Base-by-base conservation (phyloP, 2,888 invertebrate genomes). In the Eristalis intricaria region DNA sequence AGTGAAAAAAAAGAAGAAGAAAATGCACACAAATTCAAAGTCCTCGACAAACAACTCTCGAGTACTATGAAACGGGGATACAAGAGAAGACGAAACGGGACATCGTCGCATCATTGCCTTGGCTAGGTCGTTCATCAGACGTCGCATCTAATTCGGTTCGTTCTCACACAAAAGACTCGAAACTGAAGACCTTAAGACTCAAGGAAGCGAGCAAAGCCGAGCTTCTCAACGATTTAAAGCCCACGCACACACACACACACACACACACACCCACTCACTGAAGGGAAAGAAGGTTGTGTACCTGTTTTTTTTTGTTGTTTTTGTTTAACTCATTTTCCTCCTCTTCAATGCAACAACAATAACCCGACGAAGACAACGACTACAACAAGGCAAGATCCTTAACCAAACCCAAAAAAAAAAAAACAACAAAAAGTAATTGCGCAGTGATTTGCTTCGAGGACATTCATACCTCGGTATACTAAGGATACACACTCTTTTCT, bases 81-180 rank as follows among this genome's bases (percentile, higher is more conserved):
- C 90, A 92, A 91, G 83, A 92, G 91, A 92, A 91, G 91, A 91
- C 90, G 90, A 88, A 90, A 91, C 89, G 90, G 91, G 90, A 87
- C 89, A 89, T 89, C 83, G 90, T 91, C 91, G 90, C 90, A 90
- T 88, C 86, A 88, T 84, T 86, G 88, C 81, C 87, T 90, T 90
- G 91, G 90, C 90, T 89, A 90, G 90, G 89, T 90, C 90, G 74
- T 77, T 83, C 70, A 71, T 77, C 76, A 50, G n/a, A 32, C 61
- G 23, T 22, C 38, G 22, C 66, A 63, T 50, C n/a, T 63, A 43
- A 76, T 43, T 60, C 19, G 8, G 65, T 74, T 43, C 61, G 32
- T 32, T 32, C 10, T 32, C 10, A 63, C 64, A 87, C 66, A 61
- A 56, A 64, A 77, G 75, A 63, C 2, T 64, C 68, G 38, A 80